phyloP scores from a whole-genome alignment of 2,113 vertebrate genomes.

The Egretta garzetta region DNA sequence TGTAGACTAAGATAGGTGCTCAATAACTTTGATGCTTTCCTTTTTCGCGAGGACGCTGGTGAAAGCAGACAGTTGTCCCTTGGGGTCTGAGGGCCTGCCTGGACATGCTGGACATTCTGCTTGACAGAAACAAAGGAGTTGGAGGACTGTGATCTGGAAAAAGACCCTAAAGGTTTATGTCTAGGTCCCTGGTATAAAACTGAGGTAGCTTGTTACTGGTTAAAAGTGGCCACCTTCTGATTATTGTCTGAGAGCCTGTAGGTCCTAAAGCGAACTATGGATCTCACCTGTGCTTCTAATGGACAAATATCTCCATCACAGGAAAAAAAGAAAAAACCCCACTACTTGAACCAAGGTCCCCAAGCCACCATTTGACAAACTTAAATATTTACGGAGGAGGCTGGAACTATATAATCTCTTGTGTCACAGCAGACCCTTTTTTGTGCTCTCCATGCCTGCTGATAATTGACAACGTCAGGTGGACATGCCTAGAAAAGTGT shows the following conservation, averaged over 20 bases:
- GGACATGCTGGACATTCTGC: background rate
- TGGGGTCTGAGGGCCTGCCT: background rate
- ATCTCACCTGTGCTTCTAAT: background rate
- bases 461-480: fast-evolving
- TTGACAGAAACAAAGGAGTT: background rate
- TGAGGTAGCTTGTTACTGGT: background rate
- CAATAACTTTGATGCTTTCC: background rate
- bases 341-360: background rate
- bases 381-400: background rate
- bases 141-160: background rate
- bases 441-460: background rate
- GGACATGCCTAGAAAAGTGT: background rate
- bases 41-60: background rate
- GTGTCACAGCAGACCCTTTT: background rate
- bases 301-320: background rate
- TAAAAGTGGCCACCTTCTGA: background rate
- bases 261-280: background rate
- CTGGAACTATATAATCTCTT: background rate
- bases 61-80: background rate
- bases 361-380: background rate
- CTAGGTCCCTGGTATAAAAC: background rate
- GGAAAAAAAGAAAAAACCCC: fast-evolving
- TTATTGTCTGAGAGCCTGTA: background rate
- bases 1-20: background rate
- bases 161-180: background rate